Evolutionary conservation across 2,797 vertebrate species (phyloP).

Genomic region (Crypturellus tataupa): DNA sequence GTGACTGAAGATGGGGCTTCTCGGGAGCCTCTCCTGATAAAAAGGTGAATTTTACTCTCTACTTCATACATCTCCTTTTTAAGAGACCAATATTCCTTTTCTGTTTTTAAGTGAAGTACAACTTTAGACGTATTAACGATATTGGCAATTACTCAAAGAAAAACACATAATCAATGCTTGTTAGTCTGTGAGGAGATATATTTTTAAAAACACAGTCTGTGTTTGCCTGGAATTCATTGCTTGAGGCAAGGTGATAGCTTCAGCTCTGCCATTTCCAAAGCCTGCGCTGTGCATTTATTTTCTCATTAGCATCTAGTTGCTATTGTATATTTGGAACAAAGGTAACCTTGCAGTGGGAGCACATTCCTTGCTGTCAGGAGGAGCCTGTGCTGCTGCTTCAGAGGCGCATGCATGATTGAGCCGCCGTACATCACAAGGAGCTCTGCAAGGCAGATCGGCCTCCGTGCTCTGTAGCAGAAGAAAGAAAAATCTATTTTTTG

Average conservation of each 20-base stretch:
- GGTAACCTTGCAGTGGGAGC: conserved; percentile 73
- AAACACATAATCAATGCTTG: conserved; percentile 65
- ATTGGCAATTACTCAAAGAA: conserved; percentile 70
- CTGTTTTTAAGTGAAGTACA: conserved; percentile 9
- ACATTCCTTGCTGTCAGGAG: conserved; percentile 75
- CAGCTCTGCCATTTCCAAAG: conserved; percentile 64
- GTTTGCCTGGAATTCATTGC: conserved; percentile 63
- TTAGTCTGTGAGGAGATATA: conserved; percentile 49
- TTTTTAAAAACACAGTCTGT: conserved; percentile 54
- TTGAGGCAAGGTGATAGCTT: conserved; percentile 67
- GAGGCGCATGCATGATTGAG: conserved; percentile 76
- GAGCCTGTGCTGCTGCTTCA: conserved; percentile 75
- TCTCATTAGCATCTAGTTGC: conserved; percentile 78
- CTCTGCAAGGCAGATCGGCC: conserved; percentile 68
- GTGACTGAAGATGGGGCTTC: not conserved
- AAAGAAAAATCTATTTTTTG: conserved; percentile 49
- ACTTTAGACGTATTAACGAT: conserved; percentile 53
- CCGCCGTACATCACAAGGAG: conserved; percentile 71
- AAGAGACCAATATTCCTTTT: not conserved
- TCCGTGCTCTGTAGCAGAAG: conserved; percentile 41
- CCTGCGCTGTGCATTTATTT: conserved; percentile 68
- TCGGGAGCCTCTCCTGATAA: not conserved
- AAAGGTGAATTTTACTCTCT: not conserved
- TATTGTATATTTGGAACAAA: conserved; percentile 76
- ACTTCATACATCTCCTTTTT: not conserved